These are phyloP conservation scores for Digitonthophagus gazella DNA, from an alignment of 2,888 invertebrate genomes.

Conservation along the genomic window DNA sequence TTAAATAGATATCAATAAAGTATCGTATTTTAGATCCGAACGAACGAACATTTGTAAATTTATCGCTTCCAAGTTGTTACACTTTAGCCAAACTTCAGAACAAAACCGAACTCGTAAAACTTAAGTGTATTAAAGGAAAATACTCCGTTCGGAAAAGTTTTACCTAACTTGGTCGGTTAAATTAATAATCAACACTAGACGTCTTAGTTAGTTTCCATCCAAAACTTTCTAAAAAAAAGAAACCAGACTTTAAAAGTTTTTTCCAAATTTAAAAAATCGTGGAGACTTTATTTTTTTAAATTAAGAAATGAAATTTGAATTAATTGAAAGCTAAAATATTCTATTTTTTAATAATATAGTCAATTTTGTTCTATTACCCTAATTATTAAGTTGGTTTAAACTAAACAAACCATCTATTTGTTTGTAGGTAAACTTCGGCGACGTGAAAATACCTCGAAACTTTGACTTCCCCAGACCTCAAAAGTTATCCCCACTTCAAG, in stretches of 20 bases:
- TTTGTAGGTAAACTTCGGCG: constrained; percentile 84
- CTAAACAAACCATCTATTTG: no score
- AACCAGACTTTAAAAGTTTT: no score
- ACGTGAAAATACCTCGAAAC: constrained; percentile 74
- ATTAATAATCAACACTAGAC: background rate
- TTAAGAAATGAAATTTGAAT: no score
- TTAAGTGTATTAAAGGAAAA: background rate
- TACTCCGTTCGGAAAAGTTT: background rate
- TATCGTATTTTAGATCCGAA: background rate
- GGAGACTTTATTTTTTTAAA: no score
- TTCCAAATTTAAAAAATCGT: no score
- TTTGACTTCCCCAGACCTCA: constrained; percentile 83
- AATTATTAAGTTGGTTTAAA: no score
- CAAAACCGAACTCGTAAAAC: background rate
- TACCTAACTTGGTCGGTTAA: background rate
- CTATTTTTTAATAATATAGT: no score
- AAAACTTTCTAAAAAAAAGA: no score
- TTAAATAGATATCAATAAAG: no score
- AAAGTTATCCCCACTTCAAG: constrained; percentile 70
- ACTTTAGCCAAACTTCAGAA: background rate
- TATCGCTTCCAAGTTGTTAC: background rate
- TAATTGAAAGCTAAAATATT: no score
- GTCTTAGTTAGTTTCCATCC: background rate
- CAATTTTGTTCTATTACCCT: no score
- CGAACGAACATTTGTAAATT: background rate